Base-by-base conservation (phyloP, 2,797 vertebrate species). In the Darevskia nairensis region DNA sequence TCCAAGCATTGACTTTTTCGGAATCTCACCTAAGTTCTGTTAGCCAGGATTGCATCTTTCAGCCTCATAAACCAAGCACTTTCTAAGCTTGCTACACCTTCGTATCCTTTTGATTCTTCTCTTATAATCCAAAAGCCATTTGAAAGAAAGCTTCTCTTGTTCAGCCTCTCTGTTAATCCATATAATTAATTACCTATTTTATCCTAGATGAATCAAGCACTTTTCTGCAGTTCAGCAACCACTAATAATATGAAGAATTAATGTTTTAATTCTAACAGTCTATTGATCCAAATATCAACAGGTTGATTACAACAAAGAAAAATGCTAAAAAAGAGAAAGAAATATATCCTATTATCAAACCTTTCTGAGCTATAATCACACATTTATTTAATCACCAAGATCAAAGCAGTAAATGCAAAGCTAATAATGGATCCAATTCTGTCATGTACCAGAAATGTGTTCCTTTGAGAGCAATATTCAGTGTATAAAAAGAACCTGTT, bases 201-300 rank as follows among this genome's bases (percentile, higher is more conserved):
- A 87, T 27, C 68, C 8, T 17, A 81, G 72, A 50, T 25, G 6
- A 44, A 35, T 3, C 2, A 2, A 71, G 80, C 23, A 25, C 75
- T 11, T 86, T 79, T 89, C 13, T 61, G 2, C 25, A 90, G 39
- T 46, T 89, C 64, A 84, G 10, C 21, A 55, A 85, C 89, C 11
- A 77, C 75, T 59, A 90, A 83, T 0, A 91, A 46, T 7, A 27
- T 3, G 25, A 91, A 74, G 55, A 86, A 84, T 91, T 86, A 88
- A 39, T 87, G n/a, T 80, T 44, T 90, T 85, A 91, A 85, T 89
- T 85, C 41, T 50, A 68, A 86, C 59, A 32, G 25, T 76, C 78
- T 87, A 93, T 35, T 75, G 82, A 89, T 89, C 69, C 74, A 91
- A 61, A 80, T 84, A 80, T 23, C 5, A 84, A 84, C 3, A 88